phyloP scores from a whole-genome alignment of 2,113 vertebrate species.

The Mohoua ochrocephala region DNA sequence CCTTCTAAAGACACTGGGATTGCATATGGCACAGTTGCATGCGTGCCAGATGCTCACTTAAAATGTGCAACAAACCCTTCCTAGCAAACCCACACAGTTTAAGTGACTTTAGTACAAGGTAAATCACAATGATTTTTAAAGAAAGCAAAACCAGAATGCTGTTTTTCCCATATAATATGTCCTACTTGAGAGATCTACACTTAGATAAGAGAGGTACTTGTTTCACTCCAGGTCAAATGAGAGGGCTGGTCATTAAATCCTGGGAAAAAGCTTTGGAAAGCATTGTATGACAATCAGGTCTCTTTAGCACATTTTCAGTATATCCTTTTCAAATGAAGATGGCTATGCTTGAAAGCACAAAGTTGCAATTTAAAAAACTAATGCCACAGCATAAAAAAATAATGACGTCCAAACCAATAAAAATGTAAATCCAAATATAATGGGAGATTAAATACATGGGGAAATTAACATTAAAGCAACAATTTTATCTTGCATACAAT shows the following conservation, averaged over 20 bases:
- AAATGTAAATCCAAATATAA: slow-evolving; percentile 72
- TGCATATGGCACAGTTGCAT: slow-evolving; percentile 12
- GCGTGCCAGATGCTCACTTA: not conserved
- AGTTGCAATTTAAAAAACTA: slow-evolving; percentile 53
- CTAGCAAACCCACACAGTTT: not conserved
- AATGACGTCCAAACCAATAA: slow-evolving; percentile 54
- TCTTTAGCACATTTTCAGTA: not conserved
- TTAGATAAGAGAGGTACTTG: not conserved
- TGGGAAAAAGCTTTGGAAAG: slow-evolving; percentile 3
- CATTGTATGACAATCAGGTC: not conserved
- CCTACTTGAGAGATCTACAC: not conserved
- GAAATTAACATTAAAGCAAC: slow-evolving; percentile 54
- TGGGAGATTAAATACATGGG: slow-evolving; percentile 37
- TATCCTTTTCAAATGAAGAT: slow-evolving; percentile 61
- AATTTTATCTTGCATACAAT: slow-evolving; percentile 22
- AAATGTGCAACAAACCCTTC: not conserved
- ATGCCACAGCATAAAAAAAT: slow-evolving; percentile 26
- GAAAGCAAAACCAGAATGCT: not conserved
- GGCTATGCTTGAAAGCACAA: slow-evolving; percentile 60
- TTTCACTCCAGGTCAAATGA: not conserved
- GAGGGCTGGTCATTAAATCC: not conserved
- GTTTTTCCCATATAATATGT: not conserved
- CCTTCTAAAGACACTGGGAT: slow-evolving; percentile 12
- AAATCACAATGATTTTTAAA: not conserved
- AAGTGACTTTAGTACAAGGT: not conserved